Conservation (phyloP, 2,797 vertebrate species). For the Takifugu rubripes region DNA sequence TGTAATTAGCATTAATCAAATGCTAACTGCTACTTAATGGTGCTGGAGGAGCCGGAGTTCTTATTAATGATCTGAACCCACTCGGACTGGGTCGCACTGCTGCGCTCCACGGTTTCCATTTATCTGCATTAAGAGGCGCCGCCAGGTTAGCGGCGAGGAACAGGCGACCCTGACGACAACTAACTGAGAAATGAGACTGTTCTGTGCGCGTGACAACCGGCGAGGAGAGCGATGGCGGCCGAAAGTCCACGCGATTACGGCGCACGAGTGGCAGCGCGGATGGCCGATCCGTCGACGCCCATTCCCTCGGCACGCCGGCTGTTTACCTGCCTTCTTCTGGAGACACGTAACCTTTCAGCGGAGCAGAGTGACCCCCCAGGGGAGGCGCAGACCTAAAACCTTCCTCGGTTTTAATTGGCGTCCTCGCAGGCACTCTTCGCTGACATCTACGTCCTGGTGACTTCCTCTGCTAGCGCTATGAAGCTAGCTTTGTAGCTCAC, state of each 20-base stretch:
- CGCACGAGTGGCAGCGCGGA: slow-evolving; percentile 45
- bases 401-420: slow-evolving; percentile 52
- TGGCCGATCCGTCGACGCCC: slow-evolving; percentile 22
- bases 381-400: slow-evolving; percentile 17
- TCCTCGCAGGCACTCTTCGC: slow-evolving; percentile 23
- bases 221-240: slow-evolving; percentile 24
- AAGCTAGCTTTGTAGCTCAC: slow-evolving; percentile 10
- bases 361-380: slow-evolving; percentile 29
- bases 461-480: slow-evolving; percentile 27
- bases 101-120: no score
- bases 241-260: slow-evolving; percentile 26
- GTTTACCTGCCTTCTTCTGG: slow-evolving; percentile 21
- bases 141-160: no score
- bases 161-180: no score
- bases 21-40: no score
- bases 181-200: slow-evolving; percentile 16
- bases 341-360: slow-evolving; percentile 48
- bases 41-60: no score
- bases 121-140: no score
- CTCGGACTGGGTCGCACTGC: no score
- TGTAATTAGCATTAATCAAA: no score
- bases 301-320: slow-evolving; percentile 6
- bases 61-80: no score
- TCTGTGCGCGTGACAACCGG: slow-evolving; percentile 10
- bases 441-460: slow-evolving; percentile 42